Evolutionary conservation across 2,888 invertebrate genomes (phyloP), one percentile per base, ranked within the genome.

Genomic region (Linnaemya tessellans): DNA sequence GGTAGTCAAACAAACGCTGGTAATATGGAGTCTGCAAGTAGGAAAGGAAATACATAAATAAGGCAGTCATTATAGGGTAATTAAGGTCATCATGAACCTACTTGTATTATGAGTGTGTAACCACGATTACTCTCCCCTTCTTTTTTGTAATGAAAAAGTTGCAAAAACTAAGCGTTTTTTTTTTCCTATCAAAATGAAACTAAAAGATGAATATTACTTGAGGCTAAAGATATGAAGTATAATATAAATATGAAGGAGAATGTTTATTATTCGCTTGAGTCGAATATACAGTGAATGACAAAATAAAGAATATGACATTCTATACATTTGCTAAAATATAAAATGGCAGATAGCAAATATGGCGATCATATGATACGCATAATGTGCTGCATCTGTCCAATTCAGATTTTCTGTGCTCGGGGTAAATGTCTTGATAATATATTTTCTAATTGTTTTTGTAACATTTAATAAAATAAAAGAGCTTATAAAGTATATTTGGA

Each of bases 11-110:
- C n/a, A 56, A 80, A 38, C 56, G 46, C n/a, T 54, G 60, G n/a
- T 49, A 71, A 80, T 22, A 56, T 64, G 30, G 13, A 49, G 56
- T 64, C 43, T 71, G 46, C 43, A 46, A 58, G 35, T 60, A 58
- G 15, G 30, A 41, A 58, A 25, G 67, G 30, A 80, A 71, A 74
- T 62, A 67, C 51, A 84, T 77, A 82, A 82, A 84, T 62, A 74
- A 60, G 70, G 20, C 79, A 82, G 81, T 85, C 81, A 82, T 85
- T 85, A 85, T 75, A 71, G 79, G 70, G 85, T 85, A 85, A 85
- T 85, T 85, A 85, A 82, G 82, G 85, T 82, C 85, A 85, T 58
- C 79, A 49, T 79, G 35, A 58, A 58, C 38, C 2, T n/a, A n/a
- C n/a, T n/a, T n/a, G 22, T 73, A 73, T 79, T 84, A 80, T 80